Evolutionary conservation across 2,797 vertebrate genomes (phyloP), one percentile per base, ranked within the genome.

Genomic region (Heterohyrax brucei): DNA sequence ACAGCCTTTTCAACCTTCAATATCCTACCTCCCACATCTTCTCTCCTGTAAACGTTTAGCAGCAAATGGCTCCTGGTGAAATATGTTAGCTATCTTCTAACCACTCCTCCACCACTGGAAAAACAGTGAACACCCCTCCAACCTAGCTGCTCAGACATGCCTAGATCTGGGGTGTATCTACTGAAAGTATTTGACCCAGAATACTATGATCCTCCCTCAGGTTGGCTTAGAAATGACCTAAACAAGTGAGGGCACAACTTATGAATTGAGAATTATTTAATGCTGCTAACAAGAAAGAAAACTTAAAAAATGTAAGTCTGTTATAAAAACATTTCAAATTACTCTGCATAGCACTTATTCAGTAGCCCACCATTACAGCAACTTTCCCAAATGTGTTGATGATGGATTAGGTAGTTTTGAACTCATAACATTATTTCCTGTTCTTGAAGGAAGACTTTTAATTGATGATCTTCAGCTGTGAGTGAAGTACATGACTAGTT

Each of bases 21-120:
- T 12, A 93, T 91, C 93, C 95, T 89, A 90, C n/a, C 90, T 89
- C 90, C 93, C 30, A 28, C 14, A 82, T 19, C 26, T n/a, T 30
- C 53, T 18, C 22, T 28, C 76, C 72, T 9, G 2, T 2, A 30
- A 21, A 2, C 26, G 10, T n/a, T 46, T 1, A 21, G 10, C 50
- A n/a, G 66, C 77, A 53, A 91, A 82, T 21, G 75, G 9, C 66
- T 44, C 53, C 53, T 39, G 10, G 4, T 3, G 76, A 70, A 53
- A 77, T 44, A n/a, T 3, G 0, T 24, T 22, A 2, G 5, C 13
- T 48, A 14, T 44, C 91, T 3, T 2, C 24, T 0, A 4, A 19
- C 46, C 46, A 3, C 24, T 26, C 62, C 24, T 26, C 26, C 21
- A 79, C 30, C 19, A 10, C 5, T 18, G 7, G 8, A 61, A 26